Evolutionary conservation across 2,113 vertebrate species (phyloP).

Genomic region (Xiphophorus hellerii): DNA sequence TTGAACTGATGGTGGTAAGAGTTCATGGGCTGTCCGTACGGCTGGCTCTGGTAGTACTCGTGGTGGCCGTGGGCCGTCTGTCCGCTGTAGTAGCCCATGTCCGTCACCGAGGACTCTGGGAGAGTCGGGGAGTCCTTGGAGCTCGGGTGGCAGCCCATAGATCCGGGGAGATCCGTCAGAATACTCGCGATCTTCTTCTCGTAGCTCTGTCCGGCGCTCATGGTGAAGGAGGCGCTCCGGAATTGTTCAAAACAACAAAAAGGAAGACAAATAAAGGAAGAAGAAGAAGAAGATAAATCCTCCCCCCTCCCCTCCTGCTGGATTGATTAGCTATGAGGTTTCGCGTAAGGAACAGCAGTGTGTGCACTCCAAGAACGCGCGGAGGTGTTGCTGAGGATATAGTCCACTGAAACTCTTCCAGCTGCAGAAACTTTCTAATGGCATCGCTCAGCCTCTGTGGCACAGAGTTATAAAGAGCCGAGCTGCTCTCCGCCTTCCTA

Average conservation of each 20-base stretch:
- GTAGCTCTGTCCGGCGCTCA: conserved; percentile 89
- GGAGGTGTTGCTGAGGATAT: conserved; percentile 36
- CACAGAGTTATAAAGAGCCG: conserved; percentile 89
- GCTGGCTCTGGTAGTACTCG: conserved; percentile 89
- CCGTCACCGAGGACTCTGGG: conserved; percentile 94
- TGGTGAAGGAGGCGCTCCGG: conserved; percentile 71
- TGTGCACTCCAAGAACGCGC: conserved; percentile 42
- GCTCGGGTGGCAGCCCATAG: conserved; percentile 92
- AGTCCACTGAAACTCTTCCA: conserved; percentile 66
- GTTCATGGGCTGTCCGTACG: conserved; percentile 88
- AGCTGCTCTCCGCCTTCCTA: conserved; percentile 86
- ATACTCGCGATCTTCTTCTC: conserved; percentile 96
- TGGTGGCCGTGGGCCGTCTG: conserved; percentile 84
- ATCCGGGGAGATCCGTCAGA: conserved; percentile 93
- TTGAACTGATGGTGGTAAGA: conserved; percentile 94
- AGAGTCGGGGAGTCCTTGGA: conserved; percentile 97
- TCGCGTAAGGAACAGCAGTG: conserved; percentile 5
- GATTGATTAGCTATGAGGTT: conserved; percentile 2
- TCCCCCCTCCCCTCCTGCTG: conserved; percentile 7
- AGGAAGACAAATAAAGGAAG: background rate
- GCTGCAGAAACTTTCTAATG: conserved; percentile 72
- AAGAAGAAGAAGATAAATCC: conserved; percentile 31
- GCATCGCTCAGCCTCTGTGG: conserved; percentile 78
- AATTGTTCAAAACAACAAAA: conserved; percentile 11
- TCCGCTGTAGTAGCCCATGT: conserved; percentile 94